Conservation (phyloP, 2,113 vertebrate species). For the Edolisoma coerulescens region DNA sequence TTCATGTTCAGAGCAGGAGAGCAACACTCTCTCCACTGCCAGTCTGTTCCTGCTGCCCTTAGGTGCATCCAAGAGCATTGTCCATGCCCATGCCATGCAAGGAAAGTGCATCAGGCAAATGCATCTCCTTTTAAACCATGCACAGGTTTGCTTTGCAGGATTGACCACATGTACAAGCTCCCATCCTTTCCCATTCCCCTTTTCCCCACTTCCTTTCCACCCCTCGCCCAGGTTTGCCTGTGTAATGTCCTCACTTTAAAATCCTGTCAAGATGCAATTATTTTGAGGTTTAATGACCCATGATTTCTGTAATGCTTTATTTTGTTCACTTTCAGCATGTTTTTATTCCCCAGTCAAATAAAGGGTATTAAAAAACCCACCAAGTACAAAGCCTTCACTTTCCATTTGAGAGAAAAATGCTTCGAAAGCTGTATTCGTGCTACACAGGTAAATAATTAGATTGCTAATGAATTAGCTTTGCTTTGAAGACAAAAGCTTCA, state of each 20-base stretch:
- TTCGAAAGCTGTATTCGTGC: constrained; percentile 46
- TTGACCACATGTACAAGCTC: not conserved
- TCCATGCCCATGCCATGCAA: rapidly evolving
- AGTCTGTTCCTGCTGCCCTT: not conserved
- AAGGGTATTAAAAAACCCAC: constrained; percentile 14
- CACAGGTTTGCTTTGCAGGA: not conserved
- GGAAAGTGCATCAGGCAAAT: not conserved
- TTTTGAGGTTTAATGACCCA: constrained; percentile 36
- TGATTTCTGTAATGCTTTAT: constrained; percentile 33
- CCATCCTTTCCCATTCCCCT: not conserved
- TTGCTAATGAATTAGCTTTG: constrained; percentile 45
- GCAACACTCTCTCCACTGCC: rapidly evolving
- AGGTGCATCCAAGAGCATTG: not conserved
- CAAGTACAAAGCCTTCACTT: constrained; percentile 46
- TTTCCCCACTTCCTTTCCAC: not conserved
- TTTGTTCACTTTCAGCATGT: constrained; percentile 47
- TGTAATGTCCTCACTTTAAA: not conserved
- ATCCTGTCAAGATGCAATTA: not conserved
- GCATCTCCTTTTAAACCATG: not conserved
- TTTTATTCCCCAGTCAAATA: constrained; percentile 57
- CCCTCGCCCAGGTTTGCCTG: not conserved
- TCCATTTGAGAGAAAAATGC: constrained; percentile 42
- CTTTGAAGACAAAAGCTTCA: not conserved
- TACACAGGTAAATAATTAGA: constrained; percentile 58
- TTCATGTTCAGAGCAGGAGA: not conserved